Conservation (phyloP, 2,888 invertebrate genomes). For the Caenorhabditis drosophilae region DNA sequence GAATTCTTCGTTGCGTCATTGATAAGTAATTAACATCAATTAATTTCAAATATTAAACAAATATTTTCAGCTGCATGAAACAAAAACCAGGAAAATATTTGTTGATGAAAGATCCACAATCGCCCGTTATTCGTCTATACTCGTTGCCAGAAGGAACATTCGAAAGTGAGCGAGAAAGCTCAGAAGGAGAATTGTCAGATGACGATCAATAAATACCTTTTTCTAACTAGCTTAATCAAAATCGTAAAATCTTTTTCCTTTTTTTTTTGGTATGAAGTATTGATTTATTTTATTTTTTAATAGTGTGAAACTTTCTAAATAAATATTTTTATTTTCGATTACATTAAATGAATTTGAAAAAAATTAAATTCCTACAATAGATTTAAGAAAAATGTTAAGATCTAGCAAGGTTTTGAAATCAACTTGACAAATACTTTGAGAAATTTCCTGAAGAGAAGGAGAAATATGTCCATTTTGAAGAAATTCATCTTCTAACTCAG, state of each 20-base stretch:
- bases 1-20: constrained; percentile 89
- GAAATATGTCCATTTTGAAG: constrained; percentile 20
- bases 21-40: constrained; percentile 72
- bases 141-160: constrained; percentile 98
- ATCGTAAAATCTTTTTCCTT: constrained; percentile 12
- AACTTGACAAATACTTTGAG: constrained; percentile 10
- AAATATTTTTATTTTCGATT: too few species aligned
- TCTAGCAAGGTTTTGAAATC: too few species aligned
- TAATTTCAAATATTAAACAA: not conserved
- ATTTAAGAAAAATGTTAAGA: too few species aligned
- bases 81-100: constrained; percentile 65
- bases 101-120: constrained; percentile 61
- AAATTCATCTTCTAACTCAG: constrained; percentile 34
- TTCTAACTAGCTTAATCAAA: constrained; percentile 15
- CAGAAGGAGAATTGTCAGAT: constrained; percentile 81
- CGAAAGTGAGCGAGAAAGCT: constrained; percentile 84
- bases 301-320: too few species aligned
- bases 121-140: constrained; percentile 92
- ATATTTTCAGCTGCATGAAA: constrained; percentile 55
- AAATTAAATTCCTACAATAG: too few species aligned
- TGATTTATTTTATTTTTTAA: too few species aligned
- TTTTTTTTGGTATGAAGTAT: too few species aligned
- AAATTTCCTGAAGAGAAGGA: constrained; percentile 7
- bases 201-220: constrained; percentile 64
- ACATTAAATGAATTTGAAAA: too few species aligned